Evolutionary conservation across 2,113 vertebrate species (phyloP), one percentile per base, ranked within the genome.

Genomic region (Hyperopisus bebe): DNA sequence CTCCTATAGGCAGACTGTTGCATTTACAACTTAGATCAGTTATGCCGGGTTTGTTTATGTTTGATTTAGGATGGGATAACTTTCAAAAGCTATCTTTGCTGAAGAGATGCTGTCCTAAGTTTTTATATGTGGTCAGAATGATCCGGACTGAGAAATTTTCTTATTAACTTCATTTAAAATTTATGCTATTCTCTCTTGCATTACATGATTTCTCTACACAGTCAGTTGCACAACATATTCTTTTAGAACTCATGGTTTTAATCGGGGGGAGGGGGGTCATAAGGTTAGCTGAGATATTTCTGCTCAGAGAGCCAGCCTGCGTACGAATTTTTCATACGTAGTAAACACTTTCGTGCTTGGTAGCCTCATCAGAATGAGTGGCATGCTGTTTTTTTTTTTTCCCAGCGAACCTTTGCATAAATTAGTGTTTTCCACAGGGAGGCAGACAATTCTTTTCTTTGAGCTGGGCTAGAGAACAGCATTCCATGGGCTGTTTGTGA

Each of bases 391-490:
- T 47, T 83, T 82, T 53, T 83, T 46, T 42, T 42, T 66, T 46
- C 82, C 44, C 35, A 6, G 10, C 70, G 55, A 77, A 53, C 21
- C 74, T 88, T 88, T 88, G 50, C 86, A 90, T 90, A 82, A 58
- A 90, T 82, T 87, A 90, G 31, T 24, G 39, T 53, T 66, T 88
- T 42, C 87, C 80, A 42, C 39, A 27, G 17, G n/a, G 17, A 88
- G 89, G 89, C 85, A 53, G 66, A 88, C 53, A 86, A 86, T 87
- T 66, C 48, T 70, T 87, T 48, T 6, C 62, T 70, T 77, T 47
- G 86, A 66, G 74, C 7, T 9, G 70, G 27, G 74, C 44, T 53
- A 19, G 44, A 17, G 31, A 31, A 8, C 55, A 39, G 21, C 89
- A 47, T 51, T 90, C 46, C 88, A 87, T 31, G 3, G 66, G 46